These are phyloP conservation scores for Toxotes lorentzi DNA, from an alignment of 2,797 vertebrate genomes.

Conservation along the genomic window DNA sequence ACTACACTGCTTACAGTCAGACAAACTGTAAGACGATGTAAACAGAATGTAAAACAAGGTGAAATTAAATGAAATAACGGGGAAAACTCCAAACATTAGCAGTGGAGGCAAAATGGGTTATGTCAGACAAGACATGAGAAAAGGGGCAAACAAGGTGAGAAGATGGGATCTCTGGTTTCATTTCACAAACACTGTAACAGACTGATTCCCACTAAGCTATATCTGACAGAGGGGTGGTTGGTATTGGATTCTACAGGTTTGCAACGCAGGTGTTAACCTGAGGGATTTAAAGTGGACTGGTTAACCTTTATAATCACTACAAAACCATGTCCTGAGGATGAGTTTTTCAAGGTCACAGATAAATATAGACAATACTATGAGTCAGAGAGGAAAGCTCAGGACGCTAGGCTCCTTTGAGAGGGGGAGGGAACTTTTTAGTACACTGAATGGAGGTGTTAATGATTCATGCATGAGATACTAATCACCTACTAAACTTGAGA, in stretches of 20 bases:
- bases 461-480: conserved; percentile 8
- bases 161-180: conserved; percentile 9
- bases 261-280: neutral
- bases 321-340: neutral
- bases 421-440: neutral
- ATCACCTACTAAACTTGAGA: neutral
- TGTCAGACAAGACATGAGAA: conserved; percentile 1
- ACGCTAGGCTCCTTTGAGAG: neutral
- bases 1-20: neutral
- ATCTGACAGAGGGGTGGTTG: neutral
- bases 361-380: neutral
- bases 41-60: neutral
- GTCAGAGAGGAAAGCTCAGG: neutral
- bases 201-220: conserved; percentile 4
- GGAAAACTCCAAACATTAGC: neutral
- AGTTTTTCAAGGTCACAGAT: conserved; percentile 15
- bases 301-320: conserved; percentile 1
- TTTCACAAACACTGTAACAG: conserved; percentile 11
- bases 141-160: conserved; percentile 1
- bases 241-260: neutral
- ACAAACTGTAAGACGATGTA: neutral
- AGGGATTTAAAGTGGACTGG: neutral
- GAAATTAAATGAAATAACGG: neutral
- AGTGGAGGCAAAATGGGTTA: conserved; percentile 10
- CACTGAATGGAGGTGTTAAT: neutral